These are phyloP conservation scores for Tetragnatha montana DNA, from an alignment of 2,888 invertebrate genomes.

Conservation along the genomic window DNA sequence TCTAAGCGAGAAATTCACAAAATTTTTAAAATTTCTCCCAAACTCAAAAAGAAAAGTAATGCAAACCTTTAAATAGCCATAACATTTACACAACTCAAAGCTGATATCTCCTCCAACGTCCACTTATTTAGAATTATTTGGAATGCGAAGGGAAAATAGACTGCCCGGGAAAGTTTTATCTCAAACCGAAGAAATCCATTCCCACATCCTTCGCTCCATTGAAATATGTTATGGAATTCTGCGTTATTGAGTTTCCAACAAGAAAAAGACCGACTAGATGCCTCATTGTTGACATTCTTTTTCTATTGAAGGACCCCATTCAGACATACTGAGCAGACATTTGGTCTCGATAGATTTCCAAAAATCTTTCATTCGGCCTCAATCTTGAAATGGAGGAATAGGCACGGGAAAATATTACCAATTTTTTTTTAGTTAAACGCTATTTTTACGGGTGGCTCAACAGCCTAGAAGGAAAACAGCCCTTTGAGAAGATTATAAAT, in stretches of 20 bases:
- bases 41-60: too few species aligned
- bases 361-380: slow-evolving; percentile 5
- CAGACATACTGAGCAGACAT: slow-evolving; percentile 9
- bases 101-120: too few species aligned
- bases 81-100: too few species aligned
- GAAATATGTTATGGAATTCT: slow-evolving; percentile 1
- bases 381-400: neutral
- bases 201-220: neutral
- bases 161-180: neutral
- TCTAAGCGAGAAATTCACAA: too few species aligned
- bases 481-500: slow-evolving; percentile 16
- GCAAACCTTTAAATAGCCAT: too few species aligned
- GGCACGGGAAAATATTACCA: slow-evolving; percentile 26
- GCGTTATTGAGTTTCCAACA: slow-evolving; percentile 16
- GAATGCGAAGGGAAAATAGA: too few species aligned
- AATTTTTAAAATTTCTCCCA: too few species aligned
- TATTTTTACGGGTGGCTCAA: slow-evolving; percentile 2
- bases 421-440: slow-evolving; percentile 30
- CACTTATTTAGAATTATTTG: too few species aligned
- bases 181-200: neutral
- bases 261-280: slow-evolving; percentile 14
- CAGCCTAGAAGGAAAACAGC: slow-evolving; percentile 6
- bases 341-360: slow-evolving; percentile 22
- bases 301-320: slow-evolving; percentile 17
- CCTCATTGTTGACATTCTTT: slow-evolving; percentile 23